Conservation (phyloP, 1,140 invertebrate species). For the Tetragnatha versicolor region DNA sequence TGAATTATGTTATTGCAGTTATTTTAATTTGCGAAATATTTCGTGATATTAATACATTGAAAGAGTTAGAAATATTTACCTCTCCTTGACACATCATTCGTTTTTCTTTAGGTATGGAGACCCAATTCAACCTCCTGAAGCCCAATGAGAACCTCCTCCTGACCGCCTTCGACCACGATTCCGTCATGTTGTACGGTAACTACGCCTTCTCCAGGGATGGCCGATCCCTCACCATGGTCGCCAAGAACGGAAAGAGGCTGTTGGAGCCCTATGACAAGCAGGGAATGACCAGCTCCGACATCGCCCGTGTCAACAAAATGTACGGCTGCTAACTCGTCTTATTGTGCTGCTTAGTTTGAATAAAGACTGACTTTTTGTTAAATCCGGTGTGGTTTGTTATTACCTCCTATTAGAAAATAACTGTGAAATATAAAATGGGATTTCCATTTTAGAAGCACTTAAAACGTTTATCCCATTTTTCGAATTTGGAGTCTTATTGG, state of each 20-base stretch:
- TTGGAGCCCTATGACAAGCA: constrained; percentile 61
- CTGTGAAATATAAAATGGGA: too few species aligned
- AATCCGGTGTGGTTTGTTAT: too few species aligned
- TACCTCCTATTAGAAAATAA: too few species aligned
- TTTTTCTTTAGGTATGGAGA: not conserved
- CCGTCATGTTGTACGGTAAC: constrained; percentile 64
- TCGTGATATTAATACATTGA: too few species aligned
- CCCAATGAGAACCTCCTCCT: constrained; percentile 46
- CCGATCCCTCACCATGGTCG: constrained; percentile 60
- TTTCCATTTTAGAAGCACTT: too few species aligned
- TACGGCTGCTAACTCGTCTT: constrained; percentile 61
- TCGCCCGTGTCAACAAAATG: constrained; percentile 60
- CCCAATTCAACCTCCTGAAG: constrained; percentile 38
- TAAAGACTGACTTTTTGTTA: too few species aligned
- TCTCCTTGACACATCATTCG: not conserved
- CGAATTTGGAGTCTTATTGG: too few species aligned
- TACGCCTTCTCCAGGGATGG: constrained; percentile 61
- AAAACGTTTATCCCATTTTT: too few species aligned
- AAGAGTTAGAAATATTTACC: not conserved
- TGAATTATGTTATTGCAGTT: too few species aligned
- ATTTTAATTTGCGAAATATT: too few species aligned
- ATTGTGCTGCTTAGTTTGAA: too few species aligned
- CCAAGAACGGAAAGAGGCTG: constrained; percentile 56
- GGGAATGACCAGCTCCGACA: constrained; percentile 60
- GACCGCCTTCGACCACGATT: constrained; percentile 62